Conservation (phyloP, 2,888 invertebrate genomes). For the Ernsta delagoae region DNA sequence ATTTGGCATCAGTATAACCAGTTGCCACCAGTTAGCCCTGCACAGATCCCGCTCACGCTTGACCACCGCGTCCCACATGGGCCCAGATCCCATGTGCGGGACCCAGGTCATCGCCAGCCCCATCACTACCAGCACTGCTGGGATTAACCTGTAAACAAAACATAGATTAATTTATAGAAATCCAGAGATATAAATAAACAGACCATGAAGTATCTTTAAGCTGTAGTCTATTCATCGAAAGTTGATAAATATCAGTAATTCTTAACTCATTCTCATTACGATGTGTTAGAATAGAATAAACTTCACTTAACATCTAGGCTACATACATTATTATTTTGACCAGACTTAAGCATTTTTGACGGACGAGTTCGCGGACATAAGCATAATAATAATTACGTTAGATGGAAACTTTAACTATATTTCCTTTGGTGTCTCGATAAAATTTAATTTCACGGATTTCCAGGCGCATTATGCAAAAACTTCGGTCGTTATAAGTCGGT, state of each 20-base stretch:
- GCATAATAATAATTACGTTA: no score
- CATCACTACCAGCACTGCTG: conserved; percentile 77
- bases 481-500: conserved; percentile 24
- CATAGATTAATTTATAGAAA: no score
- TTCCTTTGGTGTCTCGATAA: conserved; percentile 5
- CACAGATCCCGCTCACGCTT: conserved; percentile 73
- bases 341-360: no score
- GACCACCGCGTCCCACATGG: conserved; percentile 81
- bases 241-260: no score
- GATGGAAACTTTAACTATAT: conserved; percentile 4
- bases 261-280: no score
- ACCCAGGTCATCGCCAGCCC: conserved; percentile 80
- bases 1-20: conserved; percentile 74
- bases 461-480: conserved; percentile 25
- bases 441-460: conserved; percentile 28
- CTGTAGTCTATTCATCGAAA: no score
- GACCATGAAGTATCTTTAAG: no score
- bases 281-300: no score
- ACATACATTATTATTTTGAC: no score
- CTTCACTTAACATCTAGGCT: no score
- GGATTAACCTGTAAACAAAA: conserved; percentile 63
- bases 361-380: no score
- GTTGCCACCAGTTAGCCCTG: conserved; percentile 77
- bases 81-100: conserved; percentile 73
- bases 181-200: no score